Base-by-base conservation (phyloP, 2,888 invertebrate genomes). In the Drosophila subsilvestris region DNA sequence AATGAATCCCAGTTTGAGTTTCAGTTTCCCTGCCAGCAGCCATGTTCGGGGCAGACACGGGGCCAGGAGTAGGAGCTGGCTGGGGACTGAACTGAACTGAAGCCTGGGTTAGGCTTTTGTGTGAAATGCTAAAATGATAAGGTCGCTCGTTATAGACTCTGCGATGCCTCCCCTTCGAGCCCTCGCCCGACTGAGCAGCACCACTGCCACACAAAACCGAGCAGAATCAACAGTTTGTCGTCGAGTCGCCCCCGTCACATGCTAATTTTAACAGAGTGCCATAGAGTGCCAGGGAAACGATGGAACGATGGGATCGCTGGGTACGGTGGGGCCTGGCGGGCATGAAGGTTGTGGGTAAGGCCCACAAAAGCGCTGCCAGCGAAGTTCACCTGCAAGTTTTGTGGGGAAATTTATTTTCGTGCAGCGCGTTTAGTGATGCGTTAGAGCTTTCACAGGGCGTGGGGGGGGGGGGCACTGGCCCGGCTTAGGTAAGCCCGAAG, bases 141-240 rank as follows among this genome's bases (percentile, higher is more conserved):
- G 83, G 86, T 82, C 73, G 83, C 73, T 75, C 74, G 78, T 69
- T 80, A 83, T 69, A 80, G 68, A 68, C 48, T 63, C 56, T 61
- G 22, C 42, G 42, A 22, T 27, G 17, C n/a, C 56, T 70, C 55
- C 57, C 57, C 60, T 37, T n/a, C 37, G 54, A 66, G 17, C 8
- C 20, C 18, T 22, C 29, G 22, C 47, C 17, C 48, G 42, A 4
- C 37, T 61, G 77, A 63, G 65, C 37, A 37, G 37, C 37, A 37
- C n/a, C 74, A 60, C 58, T 37, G 37, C 37, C 37, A 65, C 75
- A 74, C 56, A 67, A 54, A 45, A 6, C 45, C 17, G 59, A 57
- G 74, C 53, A 67, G 88, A 87, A 85, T 87, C 83, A 84, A 84
- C 83, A 84, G 83, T 87, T 87, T 85, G 88, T 67, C 78, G 69